phyloP scores from a whole-genome alignment of 2,113 vertebrate genomes.

The Eublepharis macularius region DNA sequence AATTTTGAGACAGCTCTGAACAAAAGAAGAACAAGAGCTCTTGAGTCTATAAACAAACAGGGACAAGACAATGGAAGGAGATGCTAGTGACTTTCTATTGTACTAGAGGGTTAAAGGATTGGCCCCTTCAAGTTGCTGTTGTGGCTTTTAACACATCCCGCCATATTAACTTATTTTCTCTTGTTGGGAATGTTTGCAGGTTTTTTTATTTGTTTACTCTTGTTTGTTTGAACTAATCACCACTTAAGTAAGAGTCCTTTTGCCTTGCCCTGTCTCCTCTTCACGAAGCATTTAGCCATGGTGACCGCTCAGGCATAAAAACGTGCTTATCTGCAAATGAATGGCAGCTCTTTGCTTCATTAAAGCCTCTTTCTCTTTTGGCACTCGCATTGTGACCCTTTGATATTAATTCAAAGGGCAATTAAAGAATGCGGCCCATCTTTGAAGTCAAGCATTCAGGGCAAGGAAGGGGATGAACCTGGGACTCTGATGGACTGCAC shows the following conservation, averaged over 20 bases:
- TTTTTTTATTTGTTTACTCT: slow-evolving; percentile 79
- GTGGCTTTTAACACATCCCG: slow-evolving; percentile 31
- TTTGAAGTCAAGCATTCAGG: slow-evolving; percentile 98
- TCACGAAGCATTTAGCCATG: slow-evolving; percentile 73
- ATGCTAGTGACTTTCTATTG: background rate
- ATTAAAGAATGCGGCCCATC: slow-evolving; percentile 99
- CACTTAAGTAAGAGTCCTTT: slow-evolving; percentile 69
- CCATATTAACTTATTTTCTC: slow-evolving; percentile 69
- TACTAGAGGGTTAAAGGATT: slow-evolving; percentile 41
- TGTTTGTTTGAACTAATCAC: slow-evolving; percentile 85
- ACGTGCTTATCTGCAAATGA: slow-evolving; percentile 99
- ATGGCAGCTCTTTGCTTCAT: slow-evolving; percentile 99
- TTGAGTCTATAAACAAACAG: slow-evolving; percentile 11
- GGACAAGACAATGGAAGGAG: background rate
- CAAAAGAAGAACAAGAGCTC: background rate
- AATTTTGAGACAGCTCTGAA: background rate
- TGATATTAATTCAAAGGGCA: slow-evolving; percentile 99
- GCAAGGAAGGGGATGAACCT: slow-evolving; percentile 94
- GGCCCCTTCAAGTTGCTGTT: slow-evolving; percentile 13
- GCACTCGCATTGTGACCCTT: slow-evolving; percentile 99
- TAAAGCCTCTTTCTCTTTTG: slow-evolving; percentile 99
- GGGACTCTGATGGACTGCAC: slow-evolving; percentile 95
- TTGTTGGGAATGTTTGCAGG: slow-evolving; percentile 59
- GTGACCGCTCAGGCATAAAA: slow-evolving; percentile 87
- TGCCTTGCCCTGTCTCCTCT: slow-evolving; percentile 61